Evolutionary conservation across 2,797 vertebrate species (phyloP).

Genomic region (Florisuga fusca): DNA sequence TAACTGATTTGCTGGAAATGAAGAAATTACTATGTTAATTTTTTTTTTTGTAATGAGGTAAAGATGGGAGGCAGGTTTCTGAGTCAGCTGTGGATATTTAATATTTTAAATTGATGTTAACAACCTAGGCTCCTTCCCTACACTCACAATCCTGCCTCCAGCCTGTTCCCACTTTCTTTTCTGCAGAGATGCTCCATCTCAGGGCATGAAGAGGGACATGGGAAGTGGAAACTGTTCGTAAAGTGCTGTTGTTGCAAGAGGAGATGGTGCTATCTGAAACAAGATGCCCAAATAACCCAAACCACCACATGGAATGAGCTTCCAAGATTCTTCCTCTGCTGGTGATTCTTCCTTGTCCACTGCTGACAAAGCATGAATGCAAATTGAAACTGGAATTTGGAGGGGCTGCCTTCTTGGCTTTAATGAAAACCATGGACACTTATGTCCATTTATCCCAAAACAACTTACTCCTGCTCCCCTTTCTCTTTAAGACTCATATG

Average conservation of each 20-base stretch:
- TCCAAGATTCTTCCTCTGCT: neutral
- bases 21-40: neutral
- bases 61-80: neutral
- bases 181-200: neutral
- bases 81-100: neutral
- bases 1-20: neutral
- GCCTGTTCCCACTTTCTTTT: neutral
- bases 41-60: neutral
- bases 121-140: neutral
- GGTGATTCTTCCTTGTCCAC: neutral
- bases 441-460: neutral
- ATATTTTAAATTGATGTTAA: neutral
- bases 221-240: neutral
- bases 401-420: neutral
- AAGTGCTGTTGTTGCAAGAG: neutral
- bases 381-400: neutral
- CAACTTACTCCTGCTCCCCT: neutral
- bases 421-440: neutral
- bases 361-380: neutral
- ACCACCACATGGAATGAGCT: neutral
- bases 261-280: neutral
- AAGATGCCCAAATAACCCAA: neutral
- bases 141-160: neutral
- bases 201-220: neutral
- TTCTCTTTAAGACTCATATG: neutral